phyloP scores from a whole-genome alignment of 2,797 vertebrate species.

The Arctocebus calabarensis region DNA sequence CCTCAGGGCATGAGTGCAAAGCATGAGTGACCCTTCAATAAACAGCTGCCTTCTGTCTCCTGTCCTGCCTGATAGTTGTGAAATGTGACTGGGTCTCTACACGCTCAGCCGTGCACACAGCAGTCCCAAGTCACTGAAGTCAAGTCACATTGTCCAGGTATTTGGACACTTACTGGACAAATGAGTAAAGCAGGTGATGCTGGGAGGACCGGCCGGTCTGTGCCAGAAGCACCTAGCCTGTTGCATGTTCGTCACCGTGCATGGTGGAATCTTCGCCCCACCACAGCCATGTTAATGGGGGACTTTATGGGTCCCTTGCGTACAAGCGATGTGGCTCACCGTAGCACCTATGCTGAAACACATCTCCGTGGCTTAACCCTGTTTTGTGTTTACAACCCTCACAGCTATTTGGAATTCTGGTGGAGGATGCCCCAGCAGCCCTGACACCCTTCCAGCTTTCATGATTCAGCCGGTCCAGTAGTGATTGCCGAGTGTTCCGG shows the following conservation, averaged over 20 bases:
- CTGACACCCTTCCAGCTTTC: fast-evolving
- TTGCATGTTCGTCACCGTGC: fast-evolving
- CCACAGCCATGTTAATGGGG: fast-evolving
- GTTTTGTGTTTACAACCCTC: neutral
- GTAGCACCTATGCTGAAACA: fast-evolving
- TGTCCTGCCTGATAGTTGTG: fast-evolving
- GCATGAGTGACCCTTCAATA: fast-evolving
- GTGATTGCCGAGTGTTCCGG: too few relatives aligned
- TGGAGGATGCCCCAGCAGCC: fast-evolving
- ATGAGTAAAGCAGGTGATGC: fast-evolving
- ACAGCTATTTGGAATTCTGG: neutral
- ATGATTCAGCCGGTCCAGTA: fast-evolving
- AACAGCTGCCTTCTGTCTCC: fast-evolving
- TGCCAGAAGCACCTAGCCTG: fast-evolving
- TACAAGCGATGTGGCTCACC: fast-evolving
- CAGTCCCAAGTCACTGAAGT: neutral
- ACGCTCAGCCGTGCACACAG: fast-evolving
- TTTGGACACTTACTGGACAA: fast-evolving
- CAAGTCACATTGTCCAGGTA: neutral
- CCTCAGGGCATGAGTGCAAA: too few relatives aligned
- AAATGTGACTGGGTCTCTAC: fast-evolving
- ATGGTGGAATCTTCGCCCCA: fast-evolving
- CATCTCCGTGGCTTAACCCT: neutral
- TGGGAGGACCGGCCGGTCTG: neutral
- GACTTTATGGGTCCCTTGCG: neutral